Evolutionary conservation across 2,888 invertebrate genomes (phyloP).

Genomic region (Torymus tubicola): DNA sequence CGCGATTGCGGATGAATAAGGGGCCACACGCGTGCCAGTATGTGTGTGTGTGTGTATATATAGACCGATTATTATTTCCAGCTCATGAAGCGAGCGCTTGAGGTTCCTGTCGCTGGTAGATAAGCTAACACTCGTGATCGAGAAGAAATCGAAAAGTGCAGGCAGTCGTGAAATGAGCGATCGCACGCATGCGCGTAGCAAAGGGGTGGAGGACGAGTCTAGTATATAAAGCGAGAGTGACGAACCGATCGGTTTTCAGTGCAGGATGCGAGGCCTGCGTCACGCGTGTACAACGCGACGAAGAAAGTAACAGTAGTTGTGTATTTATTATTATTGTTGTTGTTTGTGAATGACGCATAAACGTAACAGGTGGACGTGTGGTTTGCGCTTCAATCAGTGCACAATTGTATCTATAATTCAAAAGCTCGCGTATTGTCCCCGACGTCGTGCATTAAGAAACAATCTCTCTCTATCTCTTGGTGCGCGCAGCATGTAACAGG

Average conservation of each 20-base stretch:
- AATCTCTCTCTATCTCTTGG: no score
- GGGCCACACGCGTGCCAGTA: no score
- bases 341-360: no score
- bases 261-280: constrained; percentile 61
- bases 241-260: constrained; percentile 67
- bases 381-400: no score
- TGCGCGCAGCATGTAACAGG: not conserved
- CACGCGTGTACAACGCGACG: not conserved
- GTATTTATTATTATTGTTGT: no score
- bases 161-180: constrained; percentile 71
- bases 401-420: no score
- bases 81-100: constrained; percentile 62
- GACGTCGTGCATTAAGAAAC: no score
- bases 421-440: no score
- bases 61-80: constrained; percentile 65
- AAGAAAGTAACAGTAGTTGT: no score
- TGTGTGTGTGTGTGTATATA: no score
- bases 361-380: no score
- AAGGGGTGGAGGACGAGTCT: constrained; percentile 12
- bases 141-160: constrained; percentile 73
- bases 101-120: constrained; percentile 68
- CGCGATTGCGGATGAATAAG: no score
- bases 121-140: constrained; percentile 66
- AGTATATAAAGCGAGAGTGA: constrained; percentile 68
- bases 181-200: constrained; percentile 67